A percentile compares a stretch with the other conserved stretches of the same genome.
Evolutionary conservation across 2,797 vertebrate species (phyloP).

Genomic region (Ctenopoma multispine): DNA sequence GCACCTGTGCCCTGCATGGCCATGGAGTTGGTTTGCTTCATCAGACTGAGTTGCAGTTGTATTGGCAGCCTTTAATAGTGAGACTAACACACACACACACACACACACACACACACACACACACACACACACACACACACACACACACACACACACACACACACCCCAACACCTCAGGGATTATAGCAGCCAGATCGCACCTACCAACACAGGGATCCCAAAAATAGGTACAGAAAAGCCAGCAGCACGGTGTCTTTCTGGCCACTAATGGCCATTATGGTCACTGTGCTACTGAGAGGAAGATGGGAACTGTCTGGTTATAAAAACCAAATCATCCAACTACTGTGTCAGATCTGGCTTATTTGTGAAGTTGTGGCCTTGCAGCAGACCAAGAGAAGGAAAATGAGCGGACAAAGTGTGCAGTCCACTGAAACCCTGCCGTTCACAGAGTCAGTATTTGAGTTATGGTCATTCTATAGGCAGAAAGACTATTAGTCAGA

Average conservation of each 20-base stretch:
- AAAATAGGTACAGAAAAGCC: constrained; percentile 45
- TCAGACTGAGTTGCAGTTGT: constrained; percentile 30
- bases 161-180: constrained; percentile 23
- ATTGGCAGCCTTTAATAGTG: constrained; percentile 35
- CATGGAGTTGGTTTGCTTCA: constrained; percentile 32
- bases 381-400: constrained; percentile 41
- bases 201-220: constrained; percentile 49
- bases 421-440: constrained; percentile 24
- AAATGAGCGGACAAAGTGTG: constrained; percentile 18
- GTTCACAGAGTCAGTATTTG: constrained; percentile 41
- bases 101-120: constrained; percentile 12
- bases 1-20: constrained; percentile 35
- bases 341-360: constrained; percentile 51
- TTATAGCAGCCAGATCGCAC: constrained; percentile 45
- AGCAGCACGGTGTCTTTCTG: constrained; percentile 34
- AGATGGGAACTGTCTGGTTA: constrained; percentile 61
- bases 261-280: constrained; percentile 58
- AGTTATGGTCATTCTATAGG: constrained; percentile 51
- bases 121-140: constrained; percentile 15
- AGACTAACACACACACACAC: constrained; percentile 28
- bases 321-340: constrained; percentile 60
- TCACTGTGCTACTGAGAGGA: constrained; percentile 54
- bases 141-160: constrained; percentile 17
- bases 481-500: constrained; percentile 36
- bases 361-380: constrained; percentile 39